Base-by-base conservation (phyloP, 2,113 vertebrate species). In the Ctenomys sociabilis region DNA sequence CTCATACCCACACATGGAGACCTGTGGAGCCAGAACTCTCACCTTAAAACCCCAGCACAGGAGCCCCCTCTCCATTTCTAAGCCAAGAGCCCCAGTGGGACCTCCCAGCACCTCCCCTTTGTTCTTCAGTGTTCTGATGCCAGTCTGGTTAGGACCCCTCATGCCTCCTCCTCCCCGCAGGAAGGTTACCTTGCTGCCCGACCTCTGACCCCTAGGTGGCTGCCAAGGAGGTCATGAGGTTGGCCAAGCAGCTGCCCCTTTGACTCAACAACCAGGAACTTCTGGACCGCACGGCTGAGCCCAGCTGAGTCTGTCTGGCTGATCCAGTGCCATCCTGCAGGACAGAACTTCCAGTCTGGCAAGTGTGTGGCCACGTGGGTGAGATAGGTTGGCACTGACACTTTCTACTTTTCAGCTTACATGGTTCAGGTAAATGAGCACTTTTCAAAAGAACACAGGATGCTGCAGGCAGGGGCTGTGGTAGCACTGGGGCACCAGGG, bases 351-450 rank as follows among this genome's bases (percentile, higher is more conserved):
- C 22, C 81, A 54, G 86, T 35, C 22, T 32, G 84, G 66, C 49
- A 22, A 5, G 37, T 32, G 7, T 43, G 66, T 13, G 37, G 11
- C 22, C 6, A 22, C 1, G 0, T 66, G 3, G 7, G 19, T 61
- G 37, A 63, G 13, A 9, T 40, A 0, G 0, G 35, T 32, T 5
- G 10, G 45, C 7, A 11, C 17, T 40, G 17, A 59, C 30, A 22
- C 26, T 30, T 82, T 2, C 49, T 70, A 78, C 26, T 57, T 40
- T 78, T 92, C 91, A 72, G 28, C 68, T 52, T 24, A 17, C n/a
- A 40, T 35, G 64, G 37, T 19, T 19, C 26, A 1, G 73, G 73
- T 1, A 26, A 45, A 4, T 1, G 22, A 52, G 35, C 30, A 37
- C 64, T 32, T 30, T 45, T 68, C n/a, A 45, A 61, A 96, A 61